phyloP scores from a whole-genome alignment of 2,888 invertebrate genomes.

The Hydriomena furcata region DNA sequence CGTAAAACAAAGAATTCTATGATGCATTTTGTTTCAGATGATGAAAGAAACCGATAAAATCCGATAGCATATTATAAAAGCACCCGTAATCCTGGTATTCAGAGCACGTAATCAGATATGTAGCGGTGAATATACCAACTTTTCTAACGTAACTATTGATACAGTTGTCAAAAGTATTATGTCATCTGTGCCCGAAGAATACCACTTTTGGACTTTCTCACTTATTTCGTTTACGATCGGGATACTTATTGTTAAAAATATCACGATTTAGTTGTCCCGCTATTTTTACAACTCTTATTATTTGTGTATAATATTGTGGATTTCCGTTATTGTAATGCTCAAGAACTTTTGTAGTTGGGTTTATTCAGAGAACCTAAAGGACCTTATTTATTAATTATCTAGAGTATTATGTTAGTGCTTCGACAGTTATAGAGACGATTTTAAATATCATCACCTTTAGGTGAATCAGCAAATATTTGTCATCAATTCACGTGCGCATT shows the following conservation, averaged over 20 bases:
- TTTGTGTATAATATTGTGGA: no score
- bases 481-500: not conserved
- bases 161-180: no score
- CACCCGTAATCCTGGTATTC: slow-evolving; percentile 16
- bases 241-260: not conserved
- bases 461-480: not conserved
- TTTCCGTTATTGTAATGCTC: no score
- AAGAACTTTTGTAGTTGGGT: no score
- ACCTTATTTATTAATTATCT: no score
- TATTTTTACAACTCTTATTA: no score
- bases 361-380: no score
- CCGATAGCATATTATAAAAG: slow-evolving; percentile 19
- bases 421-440: not conserved
- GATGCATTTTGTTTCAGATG: not conserved
- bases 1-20: no score
- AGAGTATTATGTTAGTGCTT: not conserved
- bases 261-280: no score
- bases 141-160: slow-evolving; percentile 26
- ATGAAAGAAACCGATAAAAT: not conserved
- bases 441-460: not conserved
- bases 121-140: slow-evolving; percentile 14
- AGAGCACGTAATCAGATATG: slow-evolving; percentile 26
- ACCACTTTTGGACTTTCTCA: not conserved
- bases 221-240: not conserved
- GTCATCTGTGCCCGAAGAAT: slow-evolving; percentile 23